Evolutionary conservation across 2,113 vertebrate species (phyloP), one percentile per base, ranked within the genome.

Genomic region (Daboia siamensis): DNA sequence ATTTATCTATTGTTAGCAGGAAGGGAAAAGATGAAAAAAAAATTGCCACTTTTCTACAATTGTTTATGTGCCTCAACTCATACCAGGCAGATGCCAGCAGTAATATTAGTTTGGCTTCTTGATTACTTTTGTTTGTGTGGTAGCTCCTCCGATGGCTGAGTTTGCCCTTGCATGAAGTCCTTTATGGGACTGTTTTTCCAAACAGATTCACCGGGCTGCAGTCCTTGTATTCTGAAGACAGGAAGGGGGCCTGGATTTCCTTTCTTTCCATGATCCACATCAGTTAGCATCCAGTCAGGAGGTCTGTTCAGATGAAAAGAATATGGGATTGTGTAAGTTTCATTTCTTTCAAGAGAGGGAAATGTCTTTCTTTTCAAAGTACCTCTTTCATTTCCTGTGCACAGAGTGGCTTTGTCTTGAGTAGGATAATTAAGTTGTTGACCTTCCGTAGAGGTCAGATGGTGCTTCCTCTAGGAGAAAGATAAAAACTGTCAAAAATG

Each of bases 361-460:
- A 95, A 89, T 0, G 55, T 94, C 96, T 96, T 94, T 96, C 93
- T 96, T 97, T 96, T 95, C 93, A 93, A 97, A 95, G 95, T 95
- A 95, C 93, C 96, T 96, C 94, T 97, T 97, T 97, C 96, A 96
- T 97, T 98, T 97, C 97, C 97, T 97, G 94, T 97, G 96, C 95
- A 96, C 94, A 94, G 88, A 94, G 93, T 94, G 96, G 96, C 96
- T 97, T 98, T 97, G 97, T 97, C 96, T 96, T 91, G 94, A 96
- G 96, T 96, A 97, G 95, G 97, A 97, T 97, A 97, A 98, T 97
- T 97, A 97, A 98, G 97, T 95, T 95, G 94, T 97, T 96, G 94
- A 96, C 95, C 97, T 97, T 96, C 95, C 90, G 39, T 94, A 96
- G 93, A 91, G 97, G 97, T 97, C 97, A 98, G 96, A 96, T 95